phyloP scores from a whole-genome alignment of 2,113 vertebrate genomes.

The Piprites chloris region DNA sequence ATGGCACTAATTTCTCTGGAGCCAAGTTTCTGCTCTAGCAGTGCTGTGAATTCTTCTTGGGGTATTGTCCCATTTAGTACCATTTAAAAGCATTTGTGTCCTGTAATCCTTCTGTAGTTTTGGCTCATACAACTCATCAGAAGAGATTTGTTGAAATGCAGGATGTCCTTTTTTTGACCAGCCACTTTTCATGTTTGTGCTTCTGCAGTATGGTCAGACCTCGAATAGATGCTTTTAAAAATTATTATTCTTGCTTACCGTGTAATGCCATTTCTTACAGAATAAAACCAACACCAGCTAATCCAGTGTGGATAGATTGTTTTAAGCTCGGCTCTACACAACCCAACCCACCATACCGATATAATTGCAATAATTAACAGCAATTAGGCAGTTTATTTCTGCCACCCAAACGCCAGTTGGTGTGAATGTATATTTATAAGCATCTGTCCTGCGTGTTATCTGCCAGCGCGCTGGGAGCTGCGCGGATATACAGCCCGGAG shows the following conservation, averaged over 20 bases:
- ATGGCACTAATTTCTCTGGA: fast-evolving
- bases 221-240: not conserved
- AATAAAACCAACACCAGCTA: not conserved
- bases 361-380: not conserved
- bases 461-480: not conserved
- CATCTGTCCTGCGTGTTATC: not conserved
- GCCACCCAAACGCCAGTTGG: not conserved
- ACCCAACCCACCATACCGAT: fast-evolving
- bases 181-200: fast-evolving
- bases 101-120: not conserved
- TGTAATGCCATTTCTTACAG: not conserved
- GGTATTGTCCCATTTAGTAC: not conserved
- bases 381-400: not conserved
- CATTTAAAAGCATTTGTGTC: not conserved
- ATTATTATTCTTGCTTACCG: not conserved
- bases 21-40: not conserved
- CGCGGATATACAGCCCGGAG: not conserved
- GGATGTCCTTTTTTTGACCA: not conserved
- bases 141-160: not conserved
- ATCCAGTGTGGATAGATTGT: fast-evolving
- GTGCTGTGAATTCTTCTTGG: not conserved
- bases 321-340: not conserved
- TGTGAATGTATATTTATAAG: not conserved
- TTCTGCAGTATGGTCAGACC: not conserved
- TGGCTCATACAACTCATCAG: not conserved